These are phyloP conservation scores for Cariama cristata DNA, from an alignment of 2,113 vertebrate species.

Conservation along the genomic window DNA sequence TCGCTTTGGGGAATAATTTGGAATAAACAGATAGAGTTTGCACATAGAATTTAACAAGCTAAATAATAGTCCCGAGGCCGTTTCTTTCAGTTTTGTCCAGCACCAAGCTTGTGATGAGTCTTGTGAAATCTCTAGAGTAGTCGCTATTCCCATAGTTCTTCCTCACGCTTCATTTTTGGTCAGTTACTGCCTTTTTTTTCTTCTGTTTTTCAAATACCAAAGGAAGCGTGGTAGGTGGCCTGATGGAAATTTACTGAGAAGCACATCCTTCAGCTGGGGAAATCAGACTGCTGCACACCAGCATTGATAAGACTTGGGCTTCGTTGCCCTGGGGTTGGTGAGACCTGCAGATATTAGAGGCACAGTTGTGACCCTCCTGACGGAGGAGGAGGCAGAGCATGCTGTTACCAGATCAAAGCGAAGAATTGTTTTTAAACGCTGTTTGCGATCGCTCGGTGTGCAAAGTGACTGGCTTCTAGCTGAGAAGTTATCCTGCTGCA, in stretches of 20 bases:
- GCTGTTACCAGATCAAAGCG: not conserved
- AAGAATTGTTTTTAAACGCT: not conserved
- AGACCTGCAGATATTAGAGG: not conserved
- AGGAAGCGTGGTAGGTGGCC: not conserved
- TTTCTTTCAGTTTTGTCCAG: conserved; percentile 41
- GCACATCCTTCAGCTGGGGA: not conserved
- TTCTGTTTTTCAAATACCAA: not conserved
- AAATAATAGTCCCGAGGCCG: not conserved
- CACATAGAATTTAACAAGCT: not conserved
- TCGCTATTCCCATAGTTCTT: not conserved
- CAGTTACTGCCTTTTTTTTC: not conserved
- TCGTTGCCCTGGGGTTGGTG: not conserved
- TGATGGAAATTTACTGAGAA: not conserved
- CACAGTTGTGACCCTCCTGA: not conserved
- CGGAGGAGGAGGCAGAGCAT: not conserved
- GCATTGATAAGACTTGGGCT: not conserved
- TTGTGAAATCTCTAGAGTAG: conserved; percentile 20
- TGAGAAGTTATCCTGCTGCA: too few species aligned
- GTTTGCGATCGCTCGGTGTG: fast-evolving
- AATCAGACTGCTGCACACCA: not conserved
- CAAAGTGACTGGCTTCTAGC: not conserved
- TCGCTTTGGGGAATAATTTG: conserved; percentile 2
- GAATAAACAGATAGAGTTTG: conserved; percentile 20
- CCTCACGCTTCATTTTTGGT: conserved; percentile 13
- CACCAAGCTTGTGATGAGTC: not conserved